Conservation (phyloP, 2,888 invertebrate species). For the Hirudinaria manillensis region DNA sequence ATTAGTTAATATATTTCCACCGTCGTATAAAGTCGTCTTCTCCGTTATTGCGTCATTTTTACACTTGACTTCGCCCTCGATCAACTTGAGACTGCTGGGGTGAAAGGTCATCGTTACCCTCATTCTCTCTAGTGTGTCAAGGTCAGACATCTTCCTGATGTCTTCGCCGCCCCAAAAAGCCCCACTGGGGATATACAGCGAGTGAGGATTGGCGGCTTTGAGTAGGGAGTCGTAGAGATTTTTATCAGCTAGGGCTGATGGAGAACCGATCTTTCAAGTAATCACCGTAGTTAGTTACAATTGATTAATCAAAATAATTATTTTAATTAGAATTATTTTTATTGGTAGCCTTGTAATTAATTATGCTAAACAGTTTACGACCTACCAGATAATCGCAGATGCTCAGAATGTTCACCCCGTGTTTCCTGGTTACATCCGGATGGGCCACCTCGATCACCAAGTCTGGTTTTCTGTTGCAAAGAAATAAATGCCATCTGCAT, state of each 20-base stretch:
- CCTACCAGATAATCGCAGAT: conserved; percentile 57
- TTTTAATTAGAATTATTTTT: neutral
- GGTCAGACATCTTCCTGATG: conserved; percentile 58
- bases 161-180: conserved; percentile 61
- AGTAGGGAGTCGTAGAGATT: conserved; percentile 50
- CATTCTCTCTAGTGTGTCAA: conserved; percentile 55
- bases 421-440: conserved; percentile 56
- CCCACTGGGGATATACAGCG: conserved; percentile 58
- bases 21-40: conserved; percentile 56
- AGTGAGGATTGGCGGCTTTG: conserved; percentile 48
- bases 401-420: conserved; percentile 55
- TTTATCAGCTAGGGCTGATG: conserved; percentile 57
- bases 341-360: neutral
- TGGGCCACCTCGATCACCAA: conserved; percentile 60
- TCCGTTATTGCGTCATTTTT: conserved; percentile 50
- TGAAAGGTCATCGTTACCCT: conserved; percentile 34
- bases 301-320: neutral
- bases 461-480: conserved; percentile 47
- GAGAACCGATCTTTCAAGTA: conserved; percentile 56
- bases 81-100: conserved; percentile 54
- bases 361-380: neutral
- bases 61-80: conserved; percentile 52
- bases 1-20: conserved; percentile 45
- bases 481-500: conserved; percentile 40
- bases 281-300: neutral